Conservation (phyloP, 2,888 invertebrate species). For the Orchestes rusci region DNA sequence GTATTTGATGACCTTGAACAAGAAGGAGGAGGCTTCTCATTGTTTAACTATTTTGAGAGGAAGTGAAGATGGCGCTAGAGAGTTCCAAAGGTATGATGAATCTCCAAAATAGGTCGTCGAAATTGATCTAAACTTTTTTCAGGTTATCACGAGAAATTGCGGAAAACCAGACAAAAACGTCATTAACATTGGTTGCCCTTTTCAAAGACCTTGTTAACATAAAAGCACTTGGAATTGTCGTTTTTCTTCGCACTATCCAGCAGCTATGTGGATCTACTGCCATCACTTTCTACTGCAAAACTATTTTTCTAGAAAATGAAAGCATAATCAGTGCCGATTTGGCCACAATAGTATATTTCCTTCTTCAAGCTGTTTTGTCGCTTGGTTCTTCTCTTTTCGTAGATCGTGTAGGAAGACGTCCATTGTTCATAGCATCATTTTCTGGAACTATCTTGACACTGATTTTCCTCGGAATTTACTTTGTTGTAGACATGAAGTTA, state of each 20-base stretch:
- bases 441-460: conserved; percentile 41
- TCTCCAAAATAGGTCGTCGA: conserved; percentile 35
- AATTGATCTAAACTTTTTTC: too few species aligned
- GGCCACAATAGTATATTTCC: conserved; percentile 36
- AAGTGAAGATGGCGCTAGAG: conserved; percentile 36
- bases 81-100: conserved; percentile 30
- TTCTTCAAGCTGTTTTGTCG: conserved; percentile 52
- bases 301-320: conserved; percentile 41
- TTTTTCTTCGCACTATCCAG: conserved; percentile 50
- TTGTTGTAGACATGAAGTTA: conserved; percentile 42
- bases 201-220: conserved; percentile 40
- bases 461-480: conserved; percentile 42
- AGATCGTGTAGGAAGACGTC: conserved; percentile 49
- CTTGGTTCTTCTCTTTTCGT: conserved; percentile 51
- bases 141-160: background rate
- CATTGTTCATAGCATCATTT: conserved; percentile 48
- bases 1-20: conserved; percentile 40
- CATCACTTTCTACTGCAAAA: conserved; percentile 54
- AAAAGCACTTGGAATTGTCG: conserved; percentile 56
- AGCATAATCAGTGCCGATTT: conserved; percentile 41
- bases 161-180: background rate
- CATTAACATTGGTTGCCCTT: background rate
- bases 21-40: conserved; percentile 43
- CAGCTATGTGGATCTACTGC: conserved; percentile 55
- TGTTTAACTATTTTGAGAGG: conserved; percentile 48